phyloP scores from a whole-genome alignment of 2,888 invertebrate genomes.

The Oxycera nigricornis region DNA sequence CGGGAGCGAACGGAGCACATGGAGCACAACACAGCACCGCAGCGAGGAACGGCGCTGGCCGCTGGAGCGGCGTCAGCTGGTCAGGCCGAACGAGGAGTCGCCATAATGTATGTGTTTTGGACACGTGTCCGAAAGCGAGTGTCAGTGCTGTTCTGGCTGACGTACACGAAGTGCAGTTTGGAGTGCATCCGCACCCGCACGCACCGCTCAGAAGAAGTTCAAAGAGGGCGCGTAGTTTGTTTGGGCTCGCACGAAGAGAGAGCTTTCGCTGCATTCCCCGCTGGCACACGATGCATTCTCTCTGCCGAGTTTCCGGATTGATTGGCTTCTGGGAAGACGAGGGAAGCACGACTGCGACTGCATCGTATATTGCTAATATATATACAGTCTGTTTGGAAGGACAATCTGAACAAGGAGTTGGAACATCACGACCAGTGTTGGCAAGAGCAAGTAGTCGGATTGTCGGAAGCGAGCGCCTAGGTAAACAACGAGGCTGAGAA shows the following conservation, averaged over 20 bases:
- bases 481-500: background rate
- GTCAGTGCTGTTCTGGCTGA: background rate
- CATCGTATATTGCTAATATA: too few relatives aligned
- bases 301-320: background rate
- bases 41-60: background rate
- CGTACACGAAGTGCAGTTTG: background rate
- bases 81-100: too few relatives aligned
- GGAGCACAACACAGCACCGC: background rate
- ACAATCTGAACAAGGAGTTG: too few relatives aligned
- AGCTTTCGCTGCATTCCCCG: background rate
- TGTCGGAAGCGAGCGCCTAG: conserved; percentile 2
- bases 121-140: background rate
- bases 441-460: too few relatives aligned
- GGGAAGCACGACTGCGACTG: background rate
- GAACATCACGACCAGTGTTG: too few relatives aligned
- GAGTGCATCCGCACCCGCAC: background rate
- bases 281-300: background rate
- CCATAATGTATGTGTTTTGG: too few relatives aligned
- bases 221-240: background rate
- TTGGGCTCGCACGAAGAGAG: background rate
- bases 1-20: conserved; percentile 1
- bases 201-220: background rate
- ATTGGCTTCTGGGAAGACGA: background rate
- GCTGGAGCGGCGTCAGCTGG: too few relatives aligned
- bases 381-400: too few relatives aligned